Evolutionary conservation across 2,888 invertebrate genomes (phyloP).

Genomic region (Phengaris alcon): DNA sequence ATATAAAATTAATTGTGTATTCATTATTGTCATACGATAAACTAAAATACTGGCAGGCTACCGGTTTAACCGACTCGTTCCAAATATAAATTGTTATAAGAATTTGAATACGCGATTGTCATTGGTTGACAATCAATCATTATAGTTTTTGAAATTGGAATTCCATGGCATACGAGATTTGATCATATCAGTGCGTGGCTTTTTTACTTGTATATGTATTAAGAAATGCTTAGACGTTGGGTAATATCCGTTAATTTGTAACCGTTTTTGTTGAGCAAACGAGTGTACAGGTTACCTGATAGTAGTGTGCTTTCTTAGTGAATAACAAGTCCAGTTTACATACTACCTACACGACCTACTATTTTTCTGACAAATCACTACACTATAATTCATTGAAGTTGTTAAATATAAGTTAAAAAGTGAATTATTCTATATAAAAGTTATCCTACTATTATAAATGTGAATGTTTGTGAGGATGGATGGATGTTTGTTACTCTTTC

Average conservation of each 20-base stretch:
- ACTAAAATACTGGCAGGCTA: constrained; percentile 56
- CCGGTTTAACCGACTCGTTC: constrained; percentile 70
- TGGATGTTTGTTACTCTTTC: too few relatives aligned
- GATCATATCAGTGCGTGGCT: constrained; percentile 62
- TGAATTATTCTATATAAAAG: too few relatives aligned
- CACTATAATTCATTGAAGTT: too few relatives aligned
- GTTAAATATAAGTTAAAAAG: too few relatives aligned
- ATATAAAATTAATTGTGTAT: constrained; percentile 61
- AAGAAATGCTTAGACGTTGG: constrained; percentile 30
- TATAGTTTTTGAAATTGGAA: constrained; percentile 74
- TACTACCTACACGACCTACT: too few relatives aligned
- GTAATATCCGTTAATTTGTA: constrained; percentile 27
- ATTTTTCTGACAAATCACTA: too few relatives aligned
- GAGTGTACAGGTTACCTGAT: neutral
- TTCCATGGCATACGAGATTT: constrained; percentile 63
- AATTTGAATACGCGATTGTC: constrained; percentile 75
- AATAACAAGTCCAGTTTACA: too few relatives aligned
- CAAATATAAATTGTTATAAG: constrained; percentile 68
- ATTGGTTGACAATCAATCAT: constrained; percentile 77
- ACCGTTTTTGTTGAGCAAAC: constrained; percentile 8
- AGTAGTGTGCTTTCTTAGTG: neutral
- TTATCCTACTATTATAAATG: too few relatives aligned
- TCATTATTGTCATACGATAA: constrained; percentile 35
- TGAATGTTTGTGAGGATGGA: too few relatives aligned
- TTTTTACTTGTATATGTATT: constrained; percentile 25